These are phyloP conservation scores for Stenopsyche tienmushanensis DNA, from an alignment of 1,140 invertebrate genomes.

Conservation along the genomic window DNA sequence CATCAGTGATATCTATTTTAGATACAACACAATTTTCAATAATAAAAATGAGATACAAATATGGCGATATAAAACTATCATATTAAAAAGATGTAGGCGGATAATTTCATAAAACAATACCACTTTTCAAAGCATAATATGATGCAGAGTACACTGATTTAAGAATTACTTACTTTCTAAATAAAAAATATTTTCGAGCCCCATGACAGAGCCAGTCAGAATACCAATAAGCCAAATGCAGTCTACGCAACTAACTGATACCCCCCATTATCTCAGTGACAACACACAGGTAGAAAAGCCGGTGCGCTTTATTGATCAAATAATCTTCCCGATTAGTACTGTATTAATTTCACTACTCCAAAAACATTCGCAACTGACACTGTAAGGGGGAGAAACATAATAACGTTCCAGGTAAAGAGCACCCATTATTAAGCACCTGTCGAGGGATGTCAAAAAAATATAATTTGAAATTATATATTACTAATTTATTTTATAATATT, in stretches of 20 bases:
- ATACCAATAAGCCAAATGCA: slow-evolving; percentile 29
- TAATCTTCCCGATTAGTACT: slow-evolving; percentile 41
- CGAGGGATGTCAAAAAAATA: slow-evolving; percentile 15
- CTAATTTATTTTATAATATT: no score
- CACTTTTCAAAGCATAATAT: background rate
- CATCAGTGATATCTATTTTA: no score
- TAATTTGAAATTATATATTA: background rate
- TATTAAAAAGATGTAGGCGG: no score
- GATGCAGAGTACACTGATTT: background rate
- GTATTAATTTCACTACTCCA: slow-evolving; percentile 37
- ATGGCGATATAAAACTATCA: no score
- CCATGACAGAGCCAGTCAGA: slow-evolving; percentile 44
- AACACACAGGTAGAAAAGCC: slow-evolving; percentile 19
- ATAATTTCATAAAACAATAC: no score
- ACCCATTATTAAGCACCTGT: slow-evolving; percentile 30
- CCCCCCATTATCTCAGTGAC: slow-evolving; percentile 28
- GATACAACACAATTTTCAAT: no score
- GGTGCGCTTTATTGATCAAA: slow-evolving; percentile 40
- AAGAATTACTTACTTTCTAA: slow-evolving; percentile 51
- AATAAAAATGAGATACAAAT: no score
- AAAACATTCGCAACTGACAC: slow-evolving; percentile 36
- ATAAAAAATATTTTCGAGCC: slow-evolving; percentile 58
- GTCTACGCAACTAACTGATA: slow-evolving; percentile 32
- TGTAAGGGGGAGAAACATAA: slow-evolving; percentile 28
- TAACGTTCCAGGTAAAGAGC: slow-evolving; percentile 6